Conservation (phyloP, 1,140 invertebrate genomes). For the Euglossa dilemma region DNA sequence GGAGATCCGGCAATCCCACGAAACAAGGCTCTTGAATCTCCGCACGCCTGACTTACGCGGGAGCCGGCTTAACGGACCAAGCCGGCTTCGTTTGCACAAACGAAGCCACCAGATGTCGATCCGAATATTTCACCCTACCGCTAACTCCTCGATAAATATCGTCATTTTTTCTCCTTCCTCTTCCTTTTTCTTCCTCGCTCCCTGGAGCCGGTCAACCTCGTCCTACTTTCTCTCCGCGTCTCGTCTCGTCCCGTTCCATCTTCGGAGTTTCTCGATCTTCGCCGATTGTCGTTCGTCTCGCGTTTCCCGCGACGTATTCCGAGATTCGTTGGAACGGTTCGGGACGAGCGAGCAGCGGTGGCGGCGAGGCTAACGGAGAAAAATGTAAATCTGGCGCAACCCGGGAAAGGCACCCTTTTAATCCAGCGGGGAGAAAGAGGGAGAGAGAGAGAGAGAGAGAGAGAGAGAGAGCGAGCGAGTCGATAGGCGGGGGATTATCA, state of each 20-base stretch:
- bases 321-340: constrained; percentile 27
- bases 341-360: not conserved
- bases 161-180: not conserved
- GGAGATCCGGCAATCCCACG: constrained; percentile 77
- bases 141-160: constrained; percentile 37
- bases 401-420: constrained; percentile 69
- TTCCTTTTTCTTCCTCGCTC: not conserved
- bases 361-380: not conserved
- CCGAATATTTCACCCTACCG: constrained; percentile 77
- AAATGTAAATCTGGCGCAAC: constrained; percentile 63
- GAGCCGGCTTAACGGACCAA: constrained; percentile 80
- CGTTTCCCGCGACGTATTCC: constrained; percentile 4
- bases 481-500: constrained; percentile 79
- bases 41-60: constrained; percentile 80
- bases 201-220: too few species aligned
- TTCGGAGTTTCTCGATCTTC: not conserved
- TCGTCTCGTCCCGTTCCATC: not conserved
- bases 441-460: constrained; percentile 48
- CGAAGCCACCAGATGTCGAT: constrained; percentile 80
- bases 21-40: constrained; percentile 80
- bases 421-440: constrained; percentile 60
- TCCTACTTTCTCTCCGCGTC: too few species aligned
- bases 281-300: constrained; percentile 5
- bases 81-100: constrained; percentile 74
- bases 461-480: constrained; percentile 60